A percentile compares a stretch with the other conserved stretches of the same genome.
Evolutionary conservation across 2,113 vertebrate species (phyloP).

Genomic region (Calypte anna): DNA sequence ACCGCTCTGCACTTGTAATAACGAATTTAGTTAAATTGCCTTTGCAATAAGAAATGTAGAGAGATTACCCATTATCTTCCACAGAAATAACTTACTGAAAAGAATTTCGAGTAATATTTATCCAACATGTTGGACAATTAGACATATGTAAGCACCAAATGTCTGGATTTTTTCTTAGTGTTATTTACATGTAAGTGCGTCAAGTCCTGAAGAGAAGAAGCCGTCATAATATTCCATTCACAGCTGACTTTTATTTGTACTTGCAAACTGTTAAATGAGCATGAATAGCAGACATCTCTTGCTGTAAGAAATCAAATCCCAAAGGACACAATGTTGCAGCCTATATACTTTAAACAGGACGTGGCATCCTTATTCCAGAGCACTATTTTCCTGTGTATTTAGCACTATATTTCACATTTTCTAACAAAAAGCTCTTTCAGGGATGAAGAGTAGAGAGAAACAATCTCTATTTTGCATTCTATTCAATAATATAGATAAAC

Average conservation of each 20-base stretch:
- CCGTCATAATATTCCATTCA: constrained; percentile 32
- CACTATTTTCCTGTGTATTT: background rate
- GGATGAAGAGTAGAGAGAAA: background rate
- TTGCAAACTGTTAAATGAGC: constrained; percentile 12
- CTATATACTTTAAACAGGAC: constrained; percentile 1
- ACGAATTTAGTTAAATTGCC: constrained; percentile 60
- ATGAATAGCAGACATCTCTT: constrained; percentile 19
- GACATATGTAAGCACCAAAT: constrained; percentile 50
- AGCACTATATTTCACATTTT: background rate
- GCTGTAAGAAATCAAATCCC: constrained; percentile 1
- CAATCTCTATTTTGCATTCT: background rate
- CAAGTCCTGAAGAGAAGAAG: constrained; percentile 35
- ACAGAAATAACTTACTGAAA: constrained; percentile 55
- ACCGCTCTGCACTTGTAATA: constrained; percentile 34
- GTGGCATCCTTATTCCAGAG: constrained; percentile 8
- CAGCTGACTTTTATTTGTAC: constrained; percentile 57
- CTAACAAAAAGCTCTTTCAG: background rate
- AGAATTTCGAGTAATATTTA: constrained; percentile 51
- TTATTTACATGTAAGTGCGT: constrained; percentile 52
- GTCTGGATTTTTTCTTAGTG: constrained; percentile 39
- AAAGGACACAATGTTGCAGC: background rate
- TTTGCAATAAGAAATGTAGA: constrained; percentile 48
- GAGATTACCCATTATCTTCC: constrained; percentile 63
- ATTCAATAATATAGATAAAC: background rate
- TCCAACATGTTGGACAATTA: constrained; percentile 56